These are phyloP conservation scores for Epirrita christyi DNA, from an alignment of 2,888 invertebrate species.

Conservation along the genomic window DNA sequence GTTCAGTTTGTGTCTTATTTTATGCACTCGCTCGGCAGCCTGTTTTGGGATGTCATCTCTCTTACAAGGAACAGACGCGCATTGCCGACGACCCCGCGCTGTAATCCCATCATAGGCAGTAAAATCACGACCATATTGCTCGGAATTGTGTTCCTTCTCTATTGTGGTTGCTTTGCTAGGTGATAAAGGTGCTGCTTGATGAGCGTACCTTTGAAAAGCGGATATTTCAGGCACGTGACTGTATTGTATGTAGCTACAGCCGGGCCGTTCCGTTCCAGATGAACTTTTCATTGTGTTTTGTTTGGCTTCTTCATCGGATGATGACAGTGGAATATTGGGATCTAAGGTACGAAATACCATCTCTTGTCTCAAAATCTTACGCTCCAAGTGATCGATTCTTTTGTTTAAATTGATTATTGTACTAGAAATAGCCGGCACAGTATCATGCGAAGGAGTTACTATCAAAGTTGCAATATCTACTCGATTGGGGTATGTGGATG, in stretches of 20 bases:
- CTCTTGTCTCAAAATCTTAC: conserved; percentile 69
- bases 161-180: conserved; percentile 70
- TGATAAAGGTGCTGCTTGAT: conserved; percentile 64
- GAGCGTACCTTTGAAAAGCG: conserved; percentile 73
- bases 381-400: conserved; percentile 67
- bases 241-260: conserved; percentile 76
- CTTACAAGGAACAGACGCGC: conserved; percentile 74
- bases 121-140: conserved; percentile 77
- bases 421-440: conserved; percentile 42
- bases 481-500: conserved; percentile 53
- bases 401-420: conserved; percentile 58
- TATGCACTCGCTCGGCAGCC: conserved; percentile 75
- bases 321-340: conserved; percentile 61
- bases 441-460: conserved; percentile 57
- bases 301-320: conserved; percentile 67
- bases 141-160: conserved; percentile 76
- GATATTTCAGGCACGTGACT: conserved; percentile 76
- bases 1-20: conserved; percentile 76
- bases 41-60: conserved; percentile 67
- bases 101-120: conserved; percentile 78
- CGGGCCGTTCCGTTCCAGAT: conserved; percentile 55
- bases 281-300: conserved; percentile 51
- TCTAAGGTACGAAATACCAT: conserved; percentile 70
- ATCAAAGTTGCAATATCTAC: conserved; percentile 63
- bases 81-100: conserved; percentile 71